Conservation (phyloP, 2,888 invertebrate genomes). For the Philereme transversata region DNA sequence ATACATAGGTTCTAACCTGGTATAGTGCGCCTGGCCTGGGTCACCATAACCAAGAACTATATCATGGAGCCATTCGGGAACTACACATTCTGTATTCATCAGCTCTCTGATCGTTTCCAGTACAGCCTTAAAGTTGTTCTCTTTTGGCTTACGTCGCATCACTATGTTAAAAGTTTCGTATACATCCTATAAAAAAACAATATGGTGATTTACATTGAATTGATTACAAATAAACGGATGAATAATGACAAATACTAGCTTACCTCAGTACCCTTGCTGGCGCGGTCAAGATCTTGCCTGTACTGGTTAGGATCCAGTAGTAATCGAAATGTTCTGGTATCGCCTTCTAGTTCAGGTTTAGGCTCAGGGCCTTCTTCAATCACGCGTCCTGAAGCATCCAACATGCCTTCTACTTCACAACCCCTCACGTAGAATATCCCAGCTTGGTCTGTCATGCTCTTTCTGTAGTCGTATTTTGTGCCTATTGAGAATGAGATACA, state of each 20-base stretch:
- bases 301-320: slow-evolving; percentile 99
- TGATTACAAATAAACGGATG: no score
- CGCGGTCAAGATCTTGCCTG: slow-evolving; percentile 93
- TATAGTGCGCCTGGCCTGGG: slow-evolving; percentile 98
- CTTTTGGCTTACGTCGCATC: slow-evolving; percentile 99
- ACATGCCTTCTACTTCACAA: slow-evolving; percentile 99
- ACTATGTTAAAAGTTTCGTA: slow-evolving; percentile 98
- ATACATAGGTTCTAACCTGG: slow-evolving; percentile 77
- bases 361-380: slow-evolving; percentile 98
- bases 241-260: slow-evolving; percentile 18
- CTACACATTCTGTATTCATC: slow-evolving; percentile 99
- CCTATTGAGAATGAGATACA: slow-evolving; percentile 62
- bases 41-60: slow-evolving; percentile 99
- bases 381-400: slow-evolving; percentile 96
- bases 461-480: slow-evolving; percentile 91
- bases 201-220: no score
- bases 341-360: slow-evolving; percentile 93
- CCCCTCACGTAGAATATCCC: slow-evolving; percentile 96
- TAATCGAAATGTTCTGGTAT: slow-evolving; percentile 95
- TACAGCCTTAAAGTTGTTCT: slow-evolving; percentile 99
- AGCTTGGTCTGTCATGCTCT: slow-evolving; percentile 96
- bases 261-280: slow-evolving; percentile 91
- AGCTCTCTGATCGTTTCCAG: slow-evolving; percentile 98
- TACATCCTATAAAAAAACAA: slow-evolving; percentile 83
- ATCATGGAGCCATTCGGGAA: slow-evolving; percentile 98